A percentile compares a stretch with the other conserved stretches of the same genome.
phyloP scores from a whole-genome alignment of 2,888 invertebrate genomes.

The Oscheius sp. region DNA sequence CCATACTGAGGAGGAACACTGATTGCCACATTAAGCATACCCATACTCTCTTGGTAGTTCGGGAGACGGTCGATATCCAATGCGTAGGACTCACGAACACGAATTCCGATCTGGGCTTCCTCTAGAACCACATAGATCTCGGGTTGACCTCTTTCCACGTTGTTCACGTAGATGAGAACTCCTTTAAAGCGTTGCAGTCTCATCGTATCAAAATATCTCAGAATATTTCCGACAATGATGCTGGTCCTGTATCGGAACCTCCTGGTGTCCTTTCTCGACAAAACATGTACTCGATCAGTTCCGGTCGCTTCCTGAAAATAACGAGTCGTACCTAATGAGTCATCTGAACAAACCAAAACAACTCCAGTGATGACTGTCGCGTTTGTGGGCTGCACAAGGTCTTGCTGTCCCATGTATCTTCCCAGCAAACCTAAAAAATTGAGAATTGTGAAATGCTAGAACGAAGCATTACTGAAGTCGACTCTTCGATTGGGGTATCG shows the following conservation, averaged over 20 bases:
- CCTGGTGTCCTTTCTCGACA: conserved; percentile 62
- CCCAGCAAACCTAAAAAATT: conserved; percentile 65
- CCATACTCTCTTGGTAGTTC: conserved; percentile 71
- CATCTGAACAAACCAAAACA: conserved; percentile 44
- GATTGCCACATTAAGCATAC: conserved; percentile 69
- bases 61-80: conserved; percentile 68
- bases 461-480: conserved; percentile 65
- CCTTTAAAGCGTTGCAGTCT: conserved; percentile 70
- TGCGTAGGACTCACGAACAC: conserved; percentile 69
- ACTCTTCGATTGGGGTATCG: conserved; percentile 70
- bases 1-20: conserved; percentile 69
- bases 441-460: background rate
- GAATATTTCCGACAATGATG: conserved; percentile 70
- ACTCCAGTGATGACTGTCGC: conserved; percentile 71
- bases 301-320: conserved; percentile 62
- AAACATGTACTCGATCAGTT: conserved; percentile 64
- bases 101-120: conserved; percentile 70
- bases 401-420: conserved; percentile 65
- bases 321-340: too few relatives aligned
- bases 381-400: conserved; percentile 72
- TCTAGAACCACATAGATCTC: conserved; percentile 73
- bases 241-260: conserved; percentile 64
- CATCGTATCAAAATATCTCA: conserved; percentile 72
- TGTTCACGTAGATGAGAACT: conserved; percentile 71
- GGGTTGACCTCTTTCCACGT: conserved; percentile 70